A percentile compares a stretch with the other conserved stretches of the same genome.
Evolutionary conservation across 2,113 vertebrate genomes (phyloP).

Genomic region (Notothenia coriiceps): DNA sequence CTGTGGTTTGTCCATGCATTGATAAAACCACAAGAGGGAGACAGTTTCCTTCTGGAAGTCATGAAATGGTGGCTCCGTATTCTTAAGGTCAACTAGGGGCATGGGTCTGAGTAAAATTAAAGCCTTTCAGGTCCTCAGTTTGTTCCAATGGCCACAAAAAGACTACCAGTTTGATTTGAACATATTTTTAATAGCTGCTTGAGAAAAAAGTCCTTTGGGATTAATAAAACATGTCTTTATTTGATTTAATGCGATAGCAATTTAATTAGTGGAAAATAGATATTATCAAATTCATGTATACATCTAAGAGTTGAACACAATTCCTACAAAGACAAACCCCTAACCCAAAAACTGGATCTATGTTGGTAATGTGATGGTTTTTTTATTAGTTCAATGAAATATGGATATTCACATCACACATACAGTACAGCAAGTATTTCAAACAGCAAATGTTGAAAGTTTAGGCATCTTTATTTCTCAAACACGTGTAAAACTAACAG

Average conservation of each 20-base stretch:
- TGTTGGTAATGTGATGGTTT: no score
- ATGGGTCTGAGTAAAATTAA: neutral
- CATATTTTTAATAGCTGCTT: neutral
- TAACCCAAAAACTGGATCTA: no score
- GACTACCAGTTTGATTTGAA: neutral
- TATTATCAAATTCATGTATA: no score
- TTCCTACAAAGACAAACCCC: no score
- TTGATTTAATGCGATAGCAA: no score
- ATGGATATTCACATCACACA: neutral
- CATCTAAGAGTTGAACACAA: no score
- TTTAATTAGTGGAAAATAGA: no score
- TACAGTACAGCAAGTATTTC: neutral
- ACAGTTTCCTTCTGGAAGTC: slow-evolving; percentile 13
- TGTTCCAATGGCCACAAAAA: neutral
- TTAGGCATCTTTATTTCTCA: slow-evolving; percentile 61
- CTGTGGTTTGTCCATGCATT: neutral
- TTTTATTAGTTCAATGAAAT: neutral
- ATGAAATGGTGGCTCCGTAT: slow-evolving; percentile 2
- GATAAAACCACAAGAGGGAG: slow-evolving; percentile 61
- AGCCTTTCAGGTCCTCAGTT: neutral
- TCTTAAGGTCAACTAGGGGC: neutral
- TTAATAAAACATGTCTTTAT: no score
- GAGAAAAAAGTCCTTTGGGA: neutral
- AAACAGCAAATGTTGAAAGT: slow-evolving; percentile 17
- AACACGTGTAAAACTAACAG: slow-evolving; percentile 60